Evolutionary conservation across 2,797 vertebrate genomes (phyloP), one percentile per base, ranked within the genome.

Genomic region (Sorex maritimensis): DNA sequence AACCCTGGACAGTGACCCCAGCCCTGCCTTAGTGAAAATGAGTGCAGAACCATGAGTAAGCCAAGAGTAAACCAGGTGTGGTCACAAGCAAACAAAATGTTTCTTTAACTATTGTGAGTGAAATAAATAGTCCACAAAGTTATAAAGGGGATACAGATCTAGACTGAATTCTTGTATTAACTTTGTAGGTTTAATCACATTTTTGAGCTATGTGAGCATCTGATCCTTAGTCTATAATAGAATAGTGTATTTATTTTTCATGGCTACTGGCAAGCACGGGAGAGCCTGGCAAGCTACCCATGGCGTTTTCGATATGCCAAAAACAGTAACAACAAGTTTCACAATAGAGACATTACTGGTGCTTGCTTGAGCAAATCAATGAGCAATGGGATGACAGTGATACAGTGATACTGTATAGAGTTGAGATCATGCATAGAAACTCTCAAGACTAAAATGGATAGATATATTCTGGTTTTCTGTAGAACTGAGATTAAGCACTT

Each of bases 121-220:
- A 88, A 87, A 81, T 81, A 73, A 81, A 86, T 80, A 24, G 19
- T 46, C 13, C 34, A 5, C 5, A 80, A 46, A 93, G 72, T 52
- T 38, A 61, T 34, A 91, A 71, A 52, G 26, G 13, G 44, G 0
- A 6, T 74, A 75, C 6, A 61, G 21, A 61, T 23, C 19, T 61
- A 61, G 61, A 75, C 15, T 74, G 30, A 61, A 91, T 79, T 19
- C 11, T 65, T 81, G 17, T 6, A 71, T 12, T 30, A 46, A 19
- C 12, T 77, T 21, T 75, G 0, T 34, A 28, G 10, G 52, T 72
- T 63, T 7, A 84, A 49, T 15, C 91, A 86, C 7, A 5, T 41
- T 86, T 79, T 41, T 93, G 46, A 46, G 61, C 21, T n/a, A 6
- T 8, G 24, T 34, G 3, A 93, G 26, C 3, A 21, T 74, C 26